These are phyloP conservation scores for Eupeodes luniger DNA, from an alignment of 2,888 invertebrate species.

Conservation along the genomic window DNA sequence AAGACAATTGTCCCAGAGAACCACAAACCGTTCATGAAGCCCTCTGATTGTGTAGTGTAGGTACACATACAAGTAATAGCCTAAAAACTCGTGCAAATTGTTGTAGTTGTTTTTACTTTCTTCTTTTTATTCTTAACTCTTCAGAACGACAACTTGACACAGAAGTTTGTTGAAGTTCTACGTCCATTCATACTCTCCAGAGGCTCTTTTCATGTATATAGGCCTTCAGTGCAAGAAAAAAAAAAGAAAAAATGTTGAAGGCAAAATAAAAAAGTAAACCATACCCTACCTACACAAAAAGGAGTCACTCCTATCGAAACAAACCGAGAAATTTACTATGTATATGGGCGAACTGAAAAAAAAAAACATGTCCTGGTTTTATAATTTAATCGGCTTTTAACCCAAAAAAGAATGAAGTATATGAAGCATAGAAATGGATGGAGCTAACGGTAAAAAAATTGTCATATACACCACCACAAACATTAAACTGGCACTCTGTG, in stretches of 20 bases:
- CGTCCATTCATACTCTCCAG: conserved; percentile 27
- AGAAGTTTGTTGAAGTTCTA: conserved; percentile 57
- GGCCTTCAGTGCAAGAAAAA: background rate
- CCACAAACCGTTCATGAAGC: conserved; percentile 1
- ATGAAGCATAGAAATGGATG: background rate
- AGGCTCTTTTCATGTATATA: background rate
- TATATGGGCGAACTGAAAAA: background rate
- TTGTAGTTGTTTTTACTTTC: background rate
- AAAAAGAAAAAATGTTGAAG: conserved; percentile 13
- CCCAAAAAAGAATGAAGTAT: conserved; percentile 48
- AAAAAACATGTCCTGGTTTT: conserved; percentile 41
- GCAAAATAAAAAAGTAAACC: conserved; percentile 8
- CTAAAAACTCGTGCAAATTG: conserved; percentile 50
- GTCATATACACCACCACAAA: conserved; percentile 16
- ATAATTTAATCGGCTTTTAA: conserved; percentile 72
- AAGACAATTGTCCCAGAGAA: conserved; percentile 44
- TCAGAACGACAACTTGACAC: conserved; percentile 67
- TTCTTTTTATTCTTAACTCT: conserved; percentile 35
- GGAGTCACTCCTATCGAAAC: background rate
- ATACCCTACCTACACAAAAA: background rate
- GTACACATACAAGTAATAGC: background rate
- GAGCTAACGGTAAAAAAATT: background rate
- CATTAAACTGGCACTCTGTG: conserved; percentile 13
- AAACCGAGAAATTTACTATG: background rate
- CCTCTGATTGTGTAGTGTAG: background rate